phyloP scores from a whole-genome alignment of 2,113 vertebrate genomes.

The Lamprotornis superbus region DNA sequence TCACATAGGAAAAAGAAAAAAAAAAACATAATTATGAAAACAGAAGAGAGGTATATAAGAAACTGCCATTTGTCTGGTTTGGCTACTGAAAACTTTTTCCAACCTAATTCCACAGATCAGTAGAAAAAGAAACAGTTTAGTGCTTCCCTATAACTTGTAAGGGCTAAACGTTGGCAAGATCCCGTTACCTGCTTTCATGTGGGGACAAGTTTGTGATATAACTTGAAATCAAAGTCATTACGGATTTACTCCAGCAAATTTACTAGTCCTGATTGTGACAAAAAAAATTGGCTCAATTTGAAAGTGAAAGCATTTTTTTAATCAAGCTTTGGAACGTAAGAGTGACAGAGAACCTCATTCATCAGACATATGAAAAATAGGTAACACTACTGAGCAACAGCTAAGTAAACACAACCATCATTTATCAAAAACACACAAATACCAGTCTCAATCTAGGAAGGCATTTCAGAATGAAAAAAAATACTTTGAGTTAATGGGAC shows the following conservation, averaged over 20 bases:
- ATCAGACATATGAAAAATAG: background rate
- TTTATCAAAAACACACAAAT: background rate
- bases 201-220: background rate
- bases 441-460: background rate
- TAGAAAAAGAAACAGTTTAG: background rate
- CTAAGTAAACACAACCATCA: background rate
- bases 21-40: background rate
- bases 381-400: background rate
- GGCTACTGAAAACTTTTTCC: background rate
- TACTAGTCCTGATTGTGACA: background rate
- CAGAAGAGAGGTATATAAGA: background rate
- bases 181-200: background rate
- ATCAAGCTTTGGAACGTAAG: background rate
- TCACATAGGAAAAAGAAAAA: background rate
- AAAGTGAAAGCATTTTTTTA: background rate
- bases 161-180: background rate
- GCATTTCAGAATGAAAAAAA: background rate
- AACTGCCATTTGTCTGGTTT: background rate
- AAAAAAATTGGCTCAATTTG: background rate
- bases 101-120: background rate
- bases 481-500: background rate
- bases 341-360: background rate
- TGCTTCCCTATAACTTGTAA: background rate
- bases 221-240: background rate
- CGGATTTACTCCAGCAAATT: background rate